Percentiles rank a stretch among this genome's conserved stretches.
phyloP scores from a whole-genome alignment of 2,888 invertebrate genomes.

The Thysanoteuthis rhombus region DNA sequence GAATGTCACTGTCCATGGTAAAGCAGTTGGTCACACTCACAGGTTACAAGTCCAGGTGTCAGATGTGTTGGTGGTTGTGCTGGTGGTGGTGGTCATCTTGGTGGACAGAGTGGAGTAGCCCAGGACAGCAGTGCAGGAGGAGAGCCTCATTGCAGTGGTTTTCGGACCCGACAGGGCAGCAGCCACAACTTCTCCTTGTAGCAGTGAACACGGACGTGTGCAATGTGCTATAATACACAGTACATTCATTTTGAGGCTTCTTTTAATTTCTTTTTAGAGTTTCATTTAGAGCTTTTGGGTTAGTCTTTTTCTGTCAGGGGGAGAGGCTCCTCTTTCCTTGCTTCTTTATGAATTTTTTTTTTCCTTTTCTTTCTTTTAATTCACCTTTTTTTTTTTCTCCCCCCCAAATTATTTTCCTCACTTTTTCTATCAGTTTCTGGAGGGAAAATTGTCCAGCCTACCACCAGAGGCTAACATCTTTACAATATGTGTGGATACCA shows the following conservation, averaged over 20 bases:
- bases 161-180: not conserved
- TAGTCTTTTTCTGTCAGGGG: not conserved
- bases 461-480: not conserved
- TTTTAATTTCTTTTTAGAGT: not conserved
- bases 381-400: not conserved
- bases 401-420: not conserved
- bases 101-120: constrained; percentile 15
- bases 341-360: not conserved
- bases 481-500: not conserved
- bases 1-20: constrained; percentile 30
- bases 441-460: not conserved
- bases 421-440: not conserved
- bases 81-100: not conserved
- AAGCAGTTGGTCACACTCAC: constrained; percentile 33
- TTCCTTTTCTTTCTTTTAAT: not conserved
- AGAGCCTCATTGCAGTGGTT: not conserved
- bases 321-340: not conserved
- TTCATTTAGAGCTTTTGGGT: not conserved
- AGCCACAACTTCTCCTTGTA: not conserved
- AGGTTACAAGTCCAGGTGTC: constrained; percentile 30
- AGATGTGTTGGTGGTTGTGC: not conserved
- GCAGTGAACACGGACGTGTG: not conserved
- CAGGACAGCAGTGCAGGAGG: not conserved
- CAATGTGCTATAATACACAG: not conserved
- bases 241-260: not conserved